These are phyloP conservation scores for Mesorhabditis belari DNA, from an alignment of 2,888 invertebrate genomes.

Conservation along the genomic window DNA sequence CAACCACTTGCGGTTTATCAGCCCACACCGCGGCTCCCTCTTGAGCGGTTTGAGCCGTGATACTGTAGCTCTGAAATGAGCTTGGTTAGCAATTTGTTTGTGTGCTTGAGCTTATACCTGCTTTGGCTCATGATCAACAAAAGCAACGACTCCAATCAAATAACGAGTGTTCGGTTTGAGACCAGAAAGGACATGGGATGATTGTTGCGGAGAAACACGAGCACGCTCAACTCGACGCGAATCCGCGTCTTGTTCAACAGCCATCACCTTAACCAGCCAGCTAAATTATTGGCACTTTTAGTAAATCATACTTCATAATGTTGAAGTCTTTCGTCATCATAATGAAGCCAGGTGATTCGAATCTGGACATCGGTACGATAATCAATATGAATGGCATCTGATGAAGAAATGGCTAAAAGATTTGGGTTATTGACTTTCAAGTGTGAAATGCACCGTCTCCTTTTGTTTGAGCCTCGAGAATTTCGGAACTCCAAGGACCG, in stretches of 20 bases:
- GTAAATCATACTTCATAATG: constrained; percentile 46
- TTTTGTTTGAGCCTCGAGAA: constrained; percentile 44
- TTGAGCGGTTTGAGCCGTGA: constrained; percentile 30
- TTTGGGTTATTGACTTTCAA: not conserved
- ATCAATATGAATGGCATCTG: constrained; percentile 26
- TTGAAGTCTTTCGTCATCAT: constrained; percentile 40
- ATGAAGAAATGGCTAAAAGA: constrained; percentile 32
- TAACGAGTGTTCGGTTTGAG: constrained; percentile 48
- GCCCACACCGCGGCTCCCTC: constrained; percentile 30
- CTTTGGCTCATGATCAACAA: constrained; percentile 50
- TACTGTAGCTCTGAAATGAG: constrained; percentile 25
- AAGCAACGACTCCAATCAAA: constrained; percentile 50
- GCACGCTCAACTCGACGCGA: constrained; percentile 33
- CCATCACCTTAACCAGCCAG: constrained; percentile 21
- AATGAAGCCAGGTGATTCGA: constrained; percentile 43
- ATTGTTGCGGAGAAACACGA: constrained; percentile 37
- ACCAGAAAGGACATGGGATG: constrained; percentile 40
- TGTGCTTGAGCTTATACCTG: constrained; percentile 9
- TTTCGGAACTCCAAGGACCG: constrained; percentile 50
- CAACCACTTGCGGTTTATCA: constrained; percentile 29
- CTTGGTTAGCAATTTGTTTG: not conserved
- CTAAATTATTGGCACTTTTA: not conserved
- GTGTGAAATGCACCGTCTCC: constrained; percentile 33
- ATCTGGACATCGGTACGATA: constrained; percentile 43
- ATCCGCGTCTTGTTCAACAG: constrained; percentile 27